Conservation (phyloP, 2,888 invertebrate species). For the Myopa testacea region DNA sequence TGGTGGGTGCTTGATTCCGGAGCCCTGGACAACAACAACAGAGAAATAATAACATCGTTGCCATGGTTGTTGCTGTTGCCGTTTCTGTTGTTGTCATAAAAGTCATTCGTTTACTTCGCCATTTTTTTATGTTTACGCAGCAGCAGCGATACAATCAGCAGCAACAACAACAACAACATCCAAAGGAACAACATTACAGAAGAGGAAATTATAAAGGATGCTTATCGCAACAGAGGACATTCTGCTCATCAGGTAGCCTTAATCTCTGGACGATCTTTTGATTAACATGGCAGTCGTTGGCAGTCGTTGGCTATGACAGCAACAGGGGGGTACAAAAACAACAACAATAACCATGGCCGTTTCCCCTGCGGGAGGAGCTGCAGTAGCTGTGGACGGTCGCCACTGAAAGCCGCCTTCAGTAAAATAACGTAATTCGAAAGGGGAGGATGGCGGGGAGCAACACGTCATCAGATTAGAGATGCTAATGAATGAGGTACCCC, state of each 20-base stretch:
- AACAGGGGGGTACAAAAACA: not conserved
- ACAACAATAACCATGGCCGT: not conserved
- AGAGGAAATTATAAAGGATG: conserved; percentile 32
- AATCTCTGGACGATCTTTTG: conserved; percentile 38
- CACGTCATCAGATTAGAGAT: not conserved
- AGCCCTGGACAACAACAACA: not conserved
- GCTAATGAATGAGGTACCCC: conserved; percentile 20
- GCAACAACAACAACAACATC: conserved; percentile 9
- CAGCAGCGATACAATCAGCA: conserved; percentile 13
- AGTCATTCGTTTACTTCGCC: conserved; percentile 40
- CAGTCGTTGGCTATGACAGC: conserved; percentile 3
- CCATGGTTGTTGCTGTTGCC: conserved; percentile 15
- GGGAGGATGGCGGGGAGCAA: not conserved
- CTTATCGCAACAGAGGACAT: conserved; percentile 26
- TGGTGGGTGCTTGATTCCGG: not conserved
- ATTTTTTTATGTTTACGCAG: conserved; percentile 39
- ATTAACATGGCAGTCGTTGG: conserved; percentile 33
- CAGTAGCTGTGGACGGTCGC: no score
- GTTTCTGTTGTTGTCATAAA: conserved; percentile 28
- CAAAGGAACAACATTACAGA: not conserved
- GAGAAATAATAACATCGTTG: conserved; percentile 13
- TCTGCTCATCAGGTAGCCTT: conserved; percentile 35
- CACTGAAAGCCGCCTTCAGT: conserved; percentile 18
- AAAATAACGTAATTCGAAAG: conserved; percentile 2
- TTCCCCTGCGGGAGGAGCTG: not conserved